Evolutionary conservation across 2,888 invertebrate species (phyloP), one percentile per base, ranked within the genome.

Genomic region (Digitonthophagus gazella): DNA sequence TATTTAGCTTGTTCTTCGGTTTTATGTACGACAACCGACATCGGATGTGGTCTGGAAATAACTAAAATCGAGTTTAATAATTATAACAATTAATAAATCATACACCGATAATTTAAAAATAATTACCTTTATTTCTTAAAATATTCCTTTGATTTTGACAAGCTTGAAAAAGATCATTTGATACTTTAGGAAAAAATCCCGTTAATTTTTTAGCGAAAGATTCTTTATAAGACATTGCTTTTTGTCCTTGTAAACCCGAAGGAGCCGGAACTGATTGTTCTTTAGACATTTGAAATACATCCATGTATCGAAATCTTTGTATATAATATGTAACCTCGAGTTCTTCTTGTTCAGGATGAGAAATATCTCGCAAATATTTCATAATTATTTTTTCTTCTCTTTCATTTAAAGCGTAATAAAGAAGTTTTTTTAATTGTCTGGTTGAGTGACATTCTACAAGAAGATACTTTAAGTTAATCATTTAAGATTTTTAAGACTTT

Each of bases 311-410:
- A 75, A 77, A 85, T 76, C 88, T 85, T 74, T 89, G 87, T 65
- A 93, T 82, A 75, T 90, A 90, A 78, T 91, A 92, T 80, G 91
- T 86, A 61, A 93, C 85, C 19, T 91, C 84, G 64, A 92, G 84
- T 75, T 93, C 91, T 0, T 89, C 87, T 0, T 86, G 86, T 54
- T 87, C 85, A 0, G 86, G 79, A 71, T 88, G 87, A 15, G 75
- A 73, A 3, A 74, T 73, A n/a, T 86, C 84, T 71, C 88, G 84
- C 15, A 93, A 80, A 78, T 90, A 92, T 64, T 86, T 85, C 2
- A 91, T 84, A 70, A 93, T 89, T 14, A 86, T 85, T 5, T 86
- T 85, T 77, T 93, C 93, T 79, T 93, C 93, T 1, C 86, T 83
- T 0, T 84, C 81, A 58, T 85, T 82, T 66, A 93, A 80, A 0